phyloP scores from a whole-genome alignment of 2,113 vertebrate genomes.

The Merops nubicus region DNA sequence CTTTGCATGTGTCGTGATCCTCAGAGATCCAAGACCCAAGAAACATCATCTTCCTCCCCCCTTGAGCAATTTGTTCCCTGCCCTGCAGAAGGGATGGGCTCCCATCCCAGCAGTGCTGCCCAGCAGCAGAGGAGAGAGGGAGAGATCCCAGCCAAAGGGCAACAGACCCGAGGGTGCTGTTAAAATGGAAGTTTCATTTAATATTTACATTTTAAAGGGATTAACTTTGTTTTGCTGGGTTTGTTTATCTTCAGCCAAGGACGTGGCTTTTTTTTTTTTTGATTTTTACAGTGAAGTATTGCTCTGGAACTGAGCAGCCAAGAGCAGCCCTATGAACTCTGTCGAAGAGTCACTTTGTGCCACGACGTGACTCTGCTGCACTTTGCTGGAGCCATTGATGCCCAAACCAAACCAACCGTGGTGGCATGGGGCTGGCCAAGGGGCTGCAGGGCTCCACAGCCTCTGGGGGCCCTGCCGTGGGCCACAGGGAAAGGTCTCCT shows the following conservation, averaged over 20 bases:
- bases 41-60: accelerated
- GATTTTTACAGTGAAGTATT: constrained; percentile 49
- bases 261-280: background rate
- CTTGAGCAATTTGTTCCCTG: background rate
- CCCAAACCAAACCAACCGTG: accelerated
- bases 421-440: background rate
- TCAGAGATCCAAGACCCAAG: background rate
- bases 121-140: background rate
- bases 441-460: background rate
- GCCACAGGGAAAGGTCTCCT: accelerated
- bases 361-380: background rate
- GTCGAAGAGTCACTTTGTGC: background rate
- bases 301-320: background rate
- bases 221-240: constrained; percentile 14
- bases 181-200: constrained; percentile 40
- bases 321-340: background rate
- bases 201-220: constrained; percentile 58
- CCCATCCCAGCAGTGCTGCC: background rate
- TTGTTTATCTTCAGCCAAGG: constrained; percentile 49
- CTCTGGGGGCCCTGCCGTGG: accelerated
- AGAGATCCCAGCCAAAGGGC: constrained; percentile 14
- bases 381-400: background rate
- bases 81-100: background rate
- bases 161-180: background rate
- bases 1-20: accelerated